Evolutionary conservation across 1,140 invertebrate species (phyloP), one percentile per base, ranked within the genome.

Genomic region (Drosophila sucinea): DNA sequence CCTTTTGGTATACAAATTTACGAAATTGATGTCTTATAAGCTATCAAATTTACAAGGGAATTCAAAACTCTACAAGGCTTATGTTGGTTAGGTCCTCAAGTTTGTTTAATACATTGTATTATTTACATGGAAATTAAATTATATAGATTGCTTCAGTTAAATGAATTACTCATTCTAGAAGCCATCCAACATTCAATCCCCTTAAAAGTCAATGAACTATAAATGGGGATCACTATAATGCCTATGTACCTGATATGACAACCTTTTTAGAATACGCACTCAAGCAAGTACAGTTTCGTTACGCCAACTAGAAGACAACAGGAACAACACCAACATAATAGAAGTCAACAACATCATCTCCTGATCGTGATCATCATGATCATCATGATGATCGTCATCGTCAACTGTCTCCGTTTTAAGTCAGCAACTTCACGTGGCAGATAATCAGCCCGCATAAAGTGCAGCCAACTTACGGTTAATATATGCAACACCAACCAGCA

Each of bases 371-470:
- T 44, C 17, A 47, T 47, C 4, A 47, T 51, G 23, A 51, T 51
- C 3, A 51, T 75, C 77, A 81, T 68, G 64, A 84, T 77, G 78
- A 78, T 86, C 65, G 76, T 86, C 69, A 70, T 68, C 40, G 70
- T 75, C 77, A 70, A 64, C 66, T 77, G 60, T 75, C 66, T 76
- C 41, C 56, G 47, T 27, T 38, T 38, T 38, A 38, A 38, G 35
- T 11, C 60, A 64, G 73, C 44, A 47, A 32, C 44, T 40, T 54
- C 33, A 38, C 27, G 55, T 55, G 73, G 51, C 62, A 73, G 70
- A 79, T 89, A 87, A 87, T 87, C 84, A 89, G 79, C 83, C 83
- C 83, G 84, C 84, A 87, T 87, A 87, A 87, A 86, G 79, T 89
- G 83, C 83, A 89, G 77, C 73, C 84, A 79, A 87, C 84, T 87